Evolutionary conservation across 92 coral and sea anemone species (phyloP).

Genomic region (Micromussa lordhowensis): DNA sequence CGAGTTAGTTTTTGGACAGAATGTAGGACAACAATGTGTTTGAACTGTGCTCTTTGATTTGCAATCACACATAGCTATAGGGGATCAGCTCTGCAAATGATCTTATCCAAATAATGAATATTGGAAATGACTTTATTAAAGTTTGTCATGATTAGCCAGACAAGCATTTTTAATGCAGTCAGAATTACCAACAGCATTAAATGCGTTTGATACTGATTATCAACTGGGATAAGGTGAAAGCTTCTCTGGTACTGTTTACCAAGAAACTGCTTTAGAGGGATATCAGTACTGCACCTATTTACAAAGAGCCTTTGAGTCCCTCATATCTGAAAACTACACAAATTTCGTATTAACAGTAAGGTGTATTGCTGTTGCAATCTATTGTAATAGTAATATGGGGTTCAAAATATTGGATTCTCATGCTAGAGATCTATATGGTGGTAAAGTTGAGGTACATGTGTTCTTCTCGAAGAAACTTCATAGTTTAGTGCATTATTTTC

Average conservation of each 20-base stretch:
- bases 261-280: constrained; percentile 44
- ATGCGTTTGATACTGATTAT: no score
- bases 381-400: no score
- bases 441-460: constrained; percentile 59
- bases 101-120: constrained; percentile 48
- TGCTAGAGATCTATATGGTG: constrained; percentile 57
- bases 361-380: no score
- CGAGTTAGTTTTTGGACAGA: no score
- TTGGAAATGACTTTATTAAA: constrained; percentile 62
- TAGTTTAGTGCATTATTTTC: constrained; percentile 30
- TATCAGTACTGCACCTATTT: constrained; percentile 39
- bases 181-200: no score
- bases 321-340: no score
- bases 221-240: constrained; percentile 49
- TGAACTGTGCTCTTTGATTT: constrained; percentile 44
- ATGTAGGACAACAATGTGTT: no score
- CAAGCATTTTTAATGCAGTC: no score
- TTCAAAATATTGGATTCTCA: no score
- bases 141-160: constrained; percentile 62
- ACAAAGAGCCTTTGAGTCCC: no score
- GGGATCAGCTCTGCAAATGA: constrained; percentile 45
- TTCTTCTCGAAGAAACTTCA: constrained; percentile 20
- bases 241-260: constrained; percentile 55
- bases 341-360: no score
- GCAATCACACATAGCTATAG: constrained; percentile 25